Evolutionary conservation across 1,140 invertebrate genomes (phyloP).

Genomic region (Anadara kagoshimensis): DNA sequence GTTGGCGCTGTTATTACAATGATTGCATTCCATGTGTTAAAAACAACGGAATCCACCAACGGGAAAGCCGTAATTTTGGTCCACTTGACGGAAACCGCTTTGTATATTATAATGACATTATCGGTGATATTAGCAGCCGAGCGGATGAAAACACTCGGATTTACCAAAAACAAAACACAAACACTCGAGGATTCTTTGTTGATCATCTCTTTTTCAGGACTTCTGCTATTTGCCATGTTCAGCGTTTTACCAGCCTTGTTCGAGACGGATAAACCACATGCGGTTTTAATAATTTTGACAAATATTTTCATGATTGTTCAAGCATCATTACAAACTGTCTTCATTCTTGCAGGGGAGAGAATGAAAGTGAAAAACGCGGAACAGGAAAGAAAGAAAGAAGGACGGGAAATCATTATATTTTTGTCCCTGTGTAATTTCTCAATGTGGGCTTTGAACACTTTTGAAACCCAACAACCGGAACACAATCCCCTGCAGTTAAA

Average conservation of each 20-base stretch:
- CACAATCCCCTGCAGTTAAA: slow-evolving; percentile 60
- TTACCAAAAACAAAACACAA: slow-evolving; percentile 63
- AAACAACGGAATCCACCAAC: slow-evolving; percentile 33
- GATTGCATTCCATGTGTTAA: slow-evolving; percentile 91
- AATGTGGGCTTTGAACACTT: slow-evolving; percentile 66
- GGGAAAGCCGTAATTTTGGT: slow-evolving; percentile 52
- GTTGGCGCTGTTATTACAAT: slow-evolving; percentile 95
- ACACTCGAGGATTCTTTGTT: slow-evolving; percentile 93
- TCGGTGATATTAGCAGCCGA: slow-evolving; percentile 52
- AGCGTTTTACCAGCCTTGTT: slow-evolving; percentile 90
- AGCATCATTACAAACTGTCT: slow-evolving; percentile 90
- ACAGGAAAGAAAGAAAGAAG: slow-evolving; percentile 94
- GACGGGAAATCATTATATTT: slow-evolving; percentile 95
- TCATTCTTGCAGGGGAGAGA: slow-evolving; percentile 79
- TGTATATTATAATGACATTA: slow-evolving; percentile 50
- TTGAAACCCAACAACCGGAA: slow-evolving; percentile 60
- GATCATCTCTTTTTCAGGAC: slow-evolving; percentile 91
- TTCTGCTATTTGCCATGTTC: slow-evolving; percentile 94
- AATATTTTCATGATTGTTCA: slow-evolving; percentile 81
- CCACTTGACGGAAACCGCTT: slow-evolving; percentile 51
- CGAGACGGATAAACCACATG: slow-evolving; percentile 78
- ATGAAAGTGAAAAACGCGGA: slow-evolving; percentile 91
- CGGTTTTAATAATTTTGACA: slow-evolving; percentile 55
- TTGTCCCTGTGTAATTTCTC: slow-evolving; percentile 89
- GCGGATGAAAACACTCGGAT: slow-evolving; percentile 45